phyloP scores from a whole-genome alignment of 1,140 invertebrate species.

The Drosophila sulfurigaster region DNA sequence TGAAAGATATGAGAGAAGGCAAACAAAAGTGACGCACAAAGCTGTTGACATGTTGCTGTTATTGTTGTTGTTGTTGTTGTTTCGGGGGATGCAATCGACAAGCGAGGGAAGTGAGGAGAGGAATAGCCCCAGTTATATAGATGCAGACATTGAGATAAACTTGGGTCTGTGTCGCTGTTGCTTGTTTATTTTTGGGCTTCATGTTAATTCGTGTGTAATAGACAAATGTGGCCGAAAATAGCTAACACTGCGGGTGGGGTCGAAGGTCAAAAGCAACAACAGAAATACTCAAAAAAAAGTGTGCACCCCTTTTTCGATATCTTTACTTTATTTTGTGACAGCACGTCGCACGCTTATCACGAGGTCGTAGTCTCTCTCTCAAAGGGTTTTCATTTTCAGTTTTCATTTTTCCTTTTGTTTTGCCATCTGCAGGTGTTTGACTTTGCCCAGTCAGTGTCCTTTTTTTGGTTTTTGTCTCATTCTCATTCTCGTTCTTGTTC shows the following conservation, averaged over 20 bases:
- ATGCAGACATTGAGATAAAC: slow-evolving; percentile 41
- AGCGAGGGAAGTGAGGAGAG: slow-evolving; percentile 17
- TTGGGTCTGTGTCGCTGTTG: slow-evolving; percentile 8
- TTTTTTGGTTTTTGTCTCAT: neutral
- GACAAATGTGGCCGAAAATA: slow-evolving; percentile 65
- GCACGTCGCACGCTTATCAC: slow-evolving; percentile 61
- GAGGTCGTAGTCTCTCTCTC: slow-evolving; percentile 15
- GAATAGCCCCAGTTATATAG: slow-evolving; percentile 24
- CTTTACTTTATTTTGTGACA: slow-evolving; percentile 41
- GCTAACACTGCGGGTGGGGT: neutral
- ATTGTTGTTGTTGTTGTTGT: slow-evolving; percentile 31
- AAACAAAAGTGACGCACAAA: slow-evolving; percentile 53
- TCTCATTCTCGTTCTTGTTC: neutral
- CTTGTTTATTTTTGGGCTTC: slow-evolving; percentile 60
- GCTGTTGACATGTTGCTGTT: slow-evolving; percentile 60
- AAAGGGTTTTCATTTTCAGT: slow-evolving; percentile 50
- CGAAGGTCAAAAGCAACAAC: slow-evolving; percentile 22
- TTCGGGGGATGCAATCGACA: slow-evolving; percentile 15
- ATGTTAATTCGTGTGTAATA: slow-evolving; percentile 80
- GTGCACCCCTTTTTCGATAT: slow-evolving; percentile 26
- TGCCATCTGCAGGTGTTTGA: slow-evolving; percentile 69
- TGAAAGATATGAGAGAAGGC: slow-evolving; percentile 47
- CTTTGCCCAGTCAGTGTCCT: slow-evolving; percentile 57
- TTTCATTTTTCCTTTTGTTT: slow-evolving; percentile 22
- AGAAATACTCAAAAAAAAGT: neutral